A percentile compares a stretch with the other conserved stretches of the same genome.
Evolutionary conservation across 2,113 vertebrate species (phyloP).

Genomic region (Dasypus novemcinctus): DNA sequence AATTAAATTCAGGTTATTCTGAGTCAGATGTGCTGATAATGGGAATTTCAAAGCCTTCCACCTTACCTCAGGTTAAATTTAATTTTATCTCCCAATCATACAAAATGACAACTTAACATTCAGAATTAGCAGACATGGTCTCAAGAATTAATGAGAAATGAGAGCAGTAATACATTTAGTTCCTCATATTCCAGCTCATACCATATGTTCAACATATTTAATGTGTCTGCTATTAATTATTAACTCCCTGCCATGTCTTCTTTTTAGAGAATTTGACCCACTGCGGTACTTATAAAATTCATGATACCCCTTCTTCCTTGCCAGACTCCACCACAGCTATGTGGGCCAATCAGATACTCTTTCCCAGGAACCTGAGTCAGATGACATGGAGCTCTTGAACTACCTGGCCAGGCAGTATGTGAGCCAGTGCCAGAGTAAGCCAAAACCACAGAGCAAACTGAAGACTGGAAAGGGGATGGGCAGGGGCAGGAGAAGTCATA

Average conservation of each 20-base stretch:
- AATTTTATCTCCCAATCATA: not conserved
- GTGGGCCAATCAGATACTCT: not conserved
- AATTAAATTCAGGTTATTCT: conserved; percentile 46
- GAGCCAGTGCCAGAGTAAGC: not conserved
- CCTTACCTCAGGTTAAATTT: conserved; percentile 4
- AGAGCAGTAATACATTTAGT: not conserved
- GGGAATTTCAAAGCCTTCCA: not conserved
- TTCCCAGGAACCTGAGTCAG: conserved; percentile 1
- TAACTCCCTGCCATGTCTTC: not conserved
- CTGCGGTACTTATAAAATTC: not conserved
- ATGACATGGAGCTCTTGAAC: not conserved
- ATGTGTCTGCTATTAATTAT: not conserved
- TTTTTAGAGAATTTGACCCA: conserved; percentile 5
- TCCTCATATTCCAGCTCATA: conserved; percentile 5
- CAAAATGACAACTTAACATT: conserved; percentile 7
- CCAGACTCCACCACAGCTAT: not conserved
- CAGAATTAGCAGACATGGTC: not conserved
- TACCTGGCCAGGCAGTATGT: not conserved
- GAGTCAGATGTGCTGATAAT: not conserved
- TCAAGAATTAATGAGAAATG: not conserved
- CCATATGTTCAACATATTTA: not conserved
- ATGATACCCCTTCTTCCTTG: not conserved
- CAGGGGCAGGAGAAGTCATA: not conserved
- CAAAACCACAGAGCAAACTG: not conserved
- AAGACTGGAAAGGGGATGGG: not conserved